Base-by-base conservation (phyloP, 2,888 invertebrate genomes). In the Mesoligia furuncula region DNA sequence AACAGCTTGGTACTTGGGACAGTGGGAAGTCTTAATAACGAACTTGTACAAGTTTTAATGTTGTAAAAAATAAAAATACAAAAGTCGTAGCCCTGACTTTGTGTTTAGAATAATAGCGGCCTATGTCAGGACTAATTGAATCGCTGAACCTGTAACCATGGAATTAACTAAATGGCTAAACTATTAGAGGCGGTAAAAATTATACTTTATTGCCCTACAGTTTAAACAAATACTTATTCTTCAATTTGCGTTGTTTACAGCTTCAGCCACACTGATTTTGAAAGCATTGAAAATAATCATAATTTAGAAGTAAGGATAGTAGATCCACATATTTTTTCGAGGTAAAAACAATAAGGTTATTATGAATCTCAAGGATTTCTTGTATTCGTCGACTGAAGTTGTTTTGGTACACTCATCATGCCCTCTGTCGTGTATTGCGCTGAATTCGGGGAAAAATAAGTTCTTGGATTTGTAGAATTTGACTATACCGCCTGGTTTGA, bases 271-370 rank as follows among this genome's bases (percentile, higher is more conserved):
- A 24, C 66, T 17, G 72, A 70, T 78, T 73, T 76, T 65, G 51
- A 79, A 81, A 81, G 70, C 84, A 79, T 78, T 65, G 51, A 79
- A 85, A 81, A 74, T 81, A 79, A 73, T 78, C 77, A 67, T 74
- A 78, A 82, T 79, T 75, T 75, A 76, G 62, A 78, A 73, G 42
- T 72, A 72, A 74, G 45, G 83, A 77, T 73, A 88, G 72, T n/a
- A n/a, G n/a, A 77, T 75, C 39, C n/a, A 77, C n/a, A n/a, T 77
- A 70, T 68, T 75, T 48, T 79, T 77, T 75, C 64, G 67, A 77
- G 75, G 64, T 78, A 51, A 77, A 75, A 72, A 73, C 71, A 82
- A 67, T 62, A 66, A 70, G 64, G 72, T 48, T 62, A 57, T 66
- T 61, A 70, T 31, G 31, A 78, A 62, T 62, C 59, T 77, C 81